Evolutionary conservation across 2,797 vertebrate genomes (phyloP).

Genomic region (Periparus ater): DNA sequence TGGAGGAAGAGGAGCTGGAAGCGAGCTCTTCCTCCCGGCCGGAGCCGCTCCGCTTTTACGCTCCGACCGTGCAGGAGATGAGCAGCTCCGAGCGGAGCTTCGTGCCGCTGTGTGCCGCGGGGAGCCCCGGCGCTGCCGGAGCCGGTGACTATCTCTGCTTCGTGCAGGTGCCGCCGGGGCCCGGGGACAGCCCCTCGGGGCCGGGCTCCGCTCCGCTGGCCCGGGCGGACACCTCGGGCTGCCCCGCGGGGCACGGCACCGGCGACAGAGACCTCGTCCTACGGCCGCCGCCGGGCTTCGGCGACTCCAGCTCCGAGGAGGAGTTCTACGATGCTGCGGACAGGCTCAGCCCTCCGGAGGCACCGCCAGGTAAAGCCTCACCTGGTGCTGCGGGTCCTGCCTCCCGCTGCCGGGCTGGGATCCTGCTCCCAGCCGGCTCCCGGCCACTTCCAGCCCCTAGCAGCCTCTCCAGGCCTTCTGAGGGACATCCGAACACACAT

Average conservation of each 20-base stretch:
- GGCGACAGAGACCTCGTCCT: constrained; percentile 69
- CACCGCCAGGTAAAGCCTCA: constrained; percentile 57
- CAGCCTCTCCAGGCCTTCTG: not conserved
- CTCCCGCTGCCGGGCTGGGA: not conserved
- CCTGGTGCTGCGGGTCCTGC: accelerated
- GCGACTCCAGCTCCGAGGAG: constrained; percentile 94
- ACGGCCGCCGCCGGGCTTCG: constrained; percentile 85
- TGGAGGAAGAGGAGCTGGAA: constrained; percentile 89
- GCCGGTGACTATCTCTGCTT: constrained; percentile 77
- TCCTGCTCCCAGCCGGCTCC: accelerated
- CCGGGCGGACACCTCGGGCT: constrained; percentile 77
- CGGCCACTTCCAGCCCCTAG: not conserved
- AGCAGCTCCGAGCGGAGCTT: not conserved
- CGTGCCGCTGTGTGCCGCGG: not conserved
- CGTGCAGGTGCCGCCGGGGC: constrained; percentile 75
- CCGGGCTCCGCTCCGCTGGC: constrained; percentile 74
- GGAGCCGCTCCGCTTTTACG: constrained; percentile 74
- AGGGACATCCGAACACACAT: not conserved
- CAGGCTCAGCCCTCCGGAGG: constrained; percentile 81
- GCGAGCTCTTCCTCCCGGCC: constrained; percentile 80
- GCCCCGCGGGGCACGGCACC: not conserved
- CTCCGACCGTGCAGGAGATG: constrained; percentile 54
- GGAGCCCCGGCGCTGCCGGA: not conserved
- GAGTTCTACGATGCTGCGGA: constrained; percentile 94
- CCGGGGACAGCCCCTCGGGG: constrained; percentile 37